phyloP scores from a whole-genome alignment of 2,888 invertebrate species.

The Drosophila putrida region DNA sequence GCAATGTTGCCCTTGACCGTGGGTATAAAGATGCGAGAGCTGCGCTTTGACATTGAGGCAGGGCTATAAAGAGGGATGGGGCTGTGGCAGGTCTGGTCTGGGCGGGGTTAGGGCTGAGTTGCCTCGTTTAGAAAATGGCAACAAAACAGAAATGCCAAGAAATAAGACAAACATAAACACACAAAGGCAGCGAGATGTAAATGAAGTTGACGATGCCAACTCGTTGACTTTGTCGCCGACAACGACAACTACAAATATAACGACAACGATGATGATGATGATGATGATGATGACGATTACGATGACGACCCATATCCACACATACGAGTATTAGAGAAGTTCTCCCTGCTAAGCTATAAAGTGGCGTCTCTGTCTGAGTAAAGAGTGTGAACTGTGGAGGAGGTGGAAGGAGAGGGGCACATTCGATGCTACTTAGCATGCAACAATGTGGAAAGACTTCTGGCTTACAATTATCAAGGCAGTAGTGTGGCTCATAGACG shows the following conservation, averaged over 20 bases:
- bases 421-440: conserved; percentile 57
- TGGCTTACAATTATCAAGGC: conserved; percentile 57
- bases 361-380: conserved; percentile 33
- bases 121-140: conserved; percentile 30
- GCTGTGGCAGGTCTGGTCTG: conserved; percentile 6
- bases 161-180: conserved; percentile 54
- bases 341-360: conserved; percentile 48
- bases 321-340: conserved; percentile 44
- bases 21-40: conserved; percentile 58
- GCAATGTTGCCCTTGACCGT: conserved; percentile 60
- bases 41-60: conserved; percentile 56
- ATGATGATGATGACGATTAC: conserved; percentile 1
- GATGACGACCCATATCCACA: conserved; percentile 68
- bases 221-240: conserved; percentile 52
- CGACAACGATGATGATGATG: neutral
- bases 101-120: neutral
- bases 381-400: neutral
- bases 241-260: neutral
- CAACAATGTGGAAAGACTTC: conserved; percentile 57
- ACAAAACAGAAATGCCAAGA: conserved; percentile 67
- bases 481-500: conserved; percentile 44
- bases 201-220: conserved; percentile 57
- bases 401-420: neutral
- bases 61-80: conserved; percentile 10
- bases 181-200: conserved; percentile 46